Base-by-base conservation (phyloP, 2,888 invertebrate species). In the Pterobdella sp. region DNA sequence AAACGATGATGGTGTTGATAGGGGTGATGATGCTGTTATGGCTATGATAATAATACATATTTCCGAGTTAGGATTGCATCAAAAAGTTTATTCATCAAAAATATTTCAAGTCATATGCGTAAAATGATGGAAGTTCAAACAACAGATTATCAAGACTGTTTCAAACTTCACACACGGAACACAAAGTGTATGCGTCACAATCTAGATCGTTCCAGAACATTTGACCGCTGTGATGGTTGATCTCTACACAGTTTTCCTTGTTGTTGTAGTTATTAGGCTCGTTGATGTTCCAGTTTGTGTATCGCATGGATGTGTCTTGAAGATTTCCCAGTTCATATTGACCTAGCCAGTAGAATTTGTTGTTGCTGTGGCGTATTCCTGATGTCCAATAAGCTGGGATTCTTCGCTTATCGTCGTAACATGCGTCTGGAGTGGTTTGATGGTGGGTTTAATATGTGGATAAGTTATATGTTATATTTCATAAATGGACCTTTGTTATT, bases 211-310 rank as follows among this genome's bases (percentile, higher is more conserved):
- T 56, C 60, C 60, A 56, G n/a, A 56, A 26, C 14, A 56, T 22
- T 4, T 56, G 18, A 22, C n/a, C n/a, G 10, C 26, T 26, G 60
- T 7, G 7, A 22, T 7, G 3, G n/a, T 26, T 56, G n/a, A 22
- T 26, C n/a, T 56, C 60, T 3, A 56, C 3, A 26, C 60, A 56
- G 60, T 56, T 56, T n/a, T 56, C 60, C n/a, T 56, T 7, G 14
- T n/a, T n/a, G 60, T n/a, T n/a, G 14, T n/a, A 18, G 60, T 56
- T 56, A 26, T 56, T 56, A 3, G 60, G 60, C n/a, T 56, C 60
- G 18, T 26, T 22, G n/a, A 4, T 18, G 60, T 22, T 56, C 60
- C 60, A 56, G 60, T 56, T 4, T 4, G 10, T n/a, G 60, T 26
- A 56, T 4, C 4, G 60, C 60, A 56, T 56, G 10, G 42, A 18